Conservation (phyloP, 2,797 vertebrate species). For the Dendrocincla tyrannina region DNA sequence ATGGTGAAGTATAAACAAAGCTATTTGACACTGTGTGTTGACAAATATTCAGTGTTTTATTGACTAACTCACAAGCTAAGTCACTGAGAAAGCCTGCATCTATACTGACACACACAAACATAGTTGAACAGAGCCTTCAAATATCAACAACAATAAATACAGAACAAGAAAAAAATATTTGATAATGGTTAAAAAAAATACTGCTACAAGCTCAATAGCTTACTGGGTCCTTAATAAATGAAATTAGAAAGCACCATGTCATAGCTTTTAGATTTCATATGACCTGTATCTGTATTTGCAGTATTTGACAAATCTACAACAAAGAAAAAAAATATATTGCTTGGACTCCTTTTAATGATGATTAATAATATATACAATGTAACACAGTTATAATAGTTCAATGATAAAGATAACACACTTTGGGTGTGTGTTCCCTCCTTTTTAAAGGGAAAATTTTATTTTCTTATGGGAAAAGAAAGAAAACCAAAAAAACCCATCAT, state of each 20-base stretch:
- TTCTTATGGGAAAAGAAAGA: not conserved
- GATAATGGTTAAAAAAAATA: not conserved
- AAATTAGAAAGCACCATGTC: not conserved
- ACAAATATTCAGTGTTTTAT: not conserved
- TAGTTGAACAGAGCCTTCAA: not conserved
- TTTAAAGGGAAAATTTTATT: not conserved
- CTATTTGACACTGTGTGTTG: not conserved
- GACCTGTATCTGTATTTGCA: not conserved
- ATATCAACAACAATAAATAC: not conserved
- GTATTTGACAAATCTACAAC: not conserved
- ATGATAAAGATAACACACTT: not conserved
- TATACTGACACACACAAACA: not conserved
- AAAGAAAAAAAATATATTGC: not conserved
- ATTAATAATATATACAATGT: not conserved
- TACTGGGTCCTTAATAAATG: not conserved
- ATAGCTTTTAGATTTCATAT: not conserved
- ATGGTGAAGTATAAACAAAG: not conserved
- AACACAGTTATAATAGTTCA: not conserved
- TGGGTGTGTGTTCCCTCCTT: fast-evolving
- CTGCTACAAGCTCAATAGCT: not conserved
- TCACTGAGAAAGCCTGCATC: not conserved
- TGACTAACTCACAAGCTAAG: not conserved
- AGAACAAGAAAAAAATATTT: not conserved
- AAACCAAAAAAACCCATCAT: not conserved
- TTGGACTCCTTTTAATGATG: not conserved